Percentiles rank a stretch among this genome's conserved stretches.
phyloP scores from a whole-genome alignment of 2,888 invertebrate species.

The Tethea ocularis region DNA sequence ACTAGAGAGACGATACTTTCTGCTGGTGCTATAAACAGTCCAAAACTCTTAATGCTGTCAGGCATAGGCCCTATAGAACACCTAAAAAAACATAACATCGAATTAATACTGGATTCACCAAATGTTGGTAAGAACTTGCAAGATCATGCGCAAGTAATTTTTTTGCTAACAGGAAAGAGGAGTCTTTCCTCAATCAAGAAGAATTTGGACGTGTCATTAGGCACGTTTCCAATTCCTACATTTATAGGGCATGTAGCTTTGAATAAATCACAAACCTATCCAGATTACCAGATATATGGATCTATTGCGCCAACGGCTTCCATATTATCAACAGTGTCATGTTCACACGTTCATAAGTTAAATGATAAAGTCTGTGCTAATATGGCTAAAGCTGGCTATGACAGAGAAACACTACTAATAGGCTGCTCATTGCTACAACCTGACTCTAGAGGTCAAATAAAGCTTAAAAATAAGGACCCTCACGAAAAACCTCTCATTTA shows the following conservation, averaged over 20 bases:
- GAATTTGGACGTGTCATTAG: no score
- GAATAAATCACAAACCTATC: not conserved
- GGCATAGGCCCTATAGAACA: not conserved
- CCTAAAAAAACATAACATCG: not conserved
- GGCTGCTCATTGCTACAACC: slow-evolving; percentile 45
- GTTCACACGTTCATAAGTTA: slow-evolving; percentile 36
- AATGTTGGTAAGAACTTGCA: slow-evolving; percentile 3
- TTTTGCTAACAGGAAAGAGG: not conserved
- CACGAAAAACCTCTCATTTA: slow-evolving; percentile 37
- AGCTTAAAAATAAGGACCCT: slow-evolving; percentile 37
- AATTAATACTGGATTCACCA: not conserved
- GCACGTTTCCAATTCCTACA: not conserved
- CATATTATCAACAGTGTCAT: slow-evolving; percentile 36
- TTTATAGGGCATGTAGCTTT: not conserved
- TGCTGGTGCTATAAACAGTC: slow-evolving; percentile 7
- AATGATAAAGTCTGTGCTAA: slow-evolving; percentile 42
- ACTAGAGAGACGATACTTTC: not conserved
- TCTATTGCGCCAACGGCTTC: slow-evolving; percentile 39
- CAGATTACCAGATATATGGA: slow-evolving; percentile 21
- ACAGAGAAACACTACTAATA: slow-evolving; percentile 41
- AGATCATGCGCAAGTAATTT: not conserved
- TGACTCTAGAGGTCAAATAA: slow-evolving; percentile 44
- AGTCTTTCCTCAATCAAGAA: not conserved
- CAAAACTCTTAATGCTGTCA: slow-evolving; percentile 6
- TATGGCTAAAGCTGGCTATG: slow-evolving; percentile 32